These are phyloP conservation scores for Pithys albifrons DNA, from an alignment of 2,113 vertebrate genomes.

Conservation along the genomic window DNA sequence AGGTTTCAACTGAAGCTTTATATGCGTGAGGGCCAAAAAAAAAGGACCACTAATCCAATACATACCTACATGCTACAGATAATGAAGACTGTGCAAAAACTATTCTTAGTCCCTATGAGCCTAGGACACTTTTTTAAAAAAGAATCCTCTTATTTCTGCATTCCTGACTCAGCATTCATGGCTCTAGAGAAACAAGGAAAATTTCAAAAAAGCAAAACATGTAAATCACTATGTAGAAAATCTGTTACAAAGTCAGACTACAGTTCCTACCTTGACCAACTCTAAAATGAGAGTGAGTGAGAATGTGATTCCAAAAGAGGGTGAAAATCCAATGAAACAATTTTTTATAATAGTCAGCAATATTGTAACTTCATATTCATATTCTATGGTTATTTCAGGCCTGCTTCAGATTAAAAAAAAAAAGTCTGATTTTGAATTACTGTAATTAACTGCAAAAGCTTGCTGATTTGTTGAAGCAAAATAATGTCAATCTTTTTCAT, in stretches of 20 bases:
- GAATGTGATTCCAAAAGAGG: conserved; percentile 4
- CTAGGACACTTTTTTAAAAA: background rate
- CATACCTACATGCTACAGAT: background rate
- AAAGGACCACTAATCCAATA: background rate
- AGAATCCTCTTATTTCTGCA: background rate
- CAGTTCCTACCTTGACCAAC: background rate
- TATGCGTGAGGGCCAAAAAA: background rate
- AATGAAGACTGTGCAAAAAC: background rate
- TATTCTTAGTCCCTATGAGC: background rate
- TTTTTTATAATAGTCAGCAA: conserved; percentile 69
- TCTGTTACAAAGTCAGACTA: background rate
- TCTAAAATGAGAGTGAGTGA: background rate
- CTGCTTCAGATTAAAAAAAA: conserved; percentile 41
- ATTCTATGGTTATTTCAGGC: conserved; percentile 68
- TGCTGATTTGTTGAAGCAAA: conserved; percentile 63
- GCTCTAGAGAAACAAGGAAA: background rate
- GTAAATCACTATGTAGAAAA: background rate
- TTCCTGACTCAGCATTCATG: background rate
- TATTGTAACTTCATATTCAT: conserved; percentile 60
- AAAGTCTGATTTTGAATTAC: conserved; percentile 64
- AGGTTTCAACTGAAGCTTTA: background rate
- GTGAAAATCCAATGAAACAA: conserved; percentile 52
- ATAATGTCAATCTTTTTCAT: conserved; percentile 67
- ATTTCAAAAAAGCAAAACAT: background rate
- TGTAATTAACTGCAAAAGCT: conserved; percentile 75